A percentile compares a stretch with the other conserved stretches of the same genome.
phyloP scores from a whole-genome alignment of 2,888 invertebrate species.

The Rhamnusium bicolor region DNA sequence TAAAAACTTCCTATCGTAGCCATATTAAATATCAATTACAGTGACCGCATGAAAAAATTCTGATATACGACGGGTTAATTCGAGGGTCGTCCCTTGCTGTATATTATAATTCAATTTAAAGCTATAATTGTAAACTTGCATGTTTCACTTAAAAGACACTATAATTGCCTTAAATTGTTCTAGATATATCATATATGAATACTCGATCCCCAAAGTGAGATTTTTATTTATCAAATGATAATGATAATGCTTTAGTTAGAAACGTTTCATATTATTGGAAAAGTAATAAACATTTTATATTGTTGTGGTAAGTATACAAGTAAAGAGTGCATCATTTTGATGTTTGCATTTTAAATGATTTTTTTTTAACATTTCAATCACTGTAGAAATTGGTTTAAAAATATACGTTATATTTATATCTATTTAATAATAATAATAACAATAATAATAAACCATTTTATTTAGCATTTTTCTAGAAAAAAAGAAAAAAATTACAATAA shows the following conservation, averaged over 20 bases:
- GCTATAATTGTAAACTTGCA: conserved; percentile 62
- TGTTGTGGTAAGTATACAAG: no score
- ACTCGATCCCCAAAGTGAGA: conserved; percentile 4
- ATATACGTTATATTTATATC: no score
- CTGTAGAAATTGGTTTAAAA: no score
- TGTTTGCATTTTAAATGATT: no score
- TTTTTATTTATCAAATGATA: conserved; percentile 11
- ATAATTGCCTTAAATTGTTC: conserved; percentile 34
- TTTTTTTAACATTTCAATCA: no score
- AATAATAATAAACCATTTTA: no score
- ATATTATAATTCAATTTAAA: conserved; percentile 64
- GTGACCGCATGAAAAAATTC: conserved; percentile 7
- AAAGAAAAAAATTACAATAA: no score
- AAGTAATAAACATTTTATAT: background rate
- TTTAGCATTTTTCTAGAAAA: no score
- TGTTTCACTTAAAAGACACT: conserved; percentile 46
- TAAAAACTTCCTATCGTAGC: conserved; percentile 10
- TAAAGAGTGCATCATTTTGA: no score
- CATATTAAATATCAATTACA: conserved; percentile 28
- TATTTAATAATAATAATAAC: no score
- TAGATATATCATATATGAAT: conserved; percentile 32
- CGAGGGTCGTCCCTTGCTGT: conserved; percentile 36
- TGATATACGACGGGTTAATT: conserved; percentile 35
- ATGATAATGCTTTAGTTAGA: background rate
- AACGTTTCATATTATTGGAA: background rate